These are phyloP conservation scores for Cheilinus undulatus DNA, from an alignment of 2,113 vertebrate species.

Conservation along the genomic window DNA sequence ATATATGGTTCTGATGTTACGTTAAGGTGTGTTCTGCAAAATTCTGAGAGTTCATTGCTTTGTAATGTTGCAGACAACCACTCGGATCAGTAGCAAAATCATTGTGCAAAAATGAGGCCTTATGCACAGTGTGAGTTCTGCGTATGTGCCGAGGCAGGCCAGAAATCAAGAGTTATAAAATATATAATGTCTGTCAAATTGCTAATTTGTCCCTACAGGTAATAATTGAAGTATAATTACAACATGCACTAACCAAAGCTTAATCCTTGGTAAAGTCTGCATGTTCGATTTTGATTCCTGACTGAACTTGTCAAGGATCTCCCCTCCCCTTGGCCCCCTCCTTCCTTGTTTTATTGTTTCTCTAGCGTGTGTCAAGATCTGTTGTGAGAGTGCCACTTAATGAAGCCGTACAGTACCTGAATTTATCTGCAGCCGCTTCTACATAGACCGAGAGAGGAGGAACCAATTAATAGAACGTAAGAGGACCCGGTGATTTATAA, in stretches of 20 bases:
- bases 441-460: slow-evolving; percentile 85
- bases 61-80: too few species aligned
- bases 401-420: slow-evolving; percentile 93
- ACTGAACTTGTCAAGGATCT: slow-evolving; percentile 30
- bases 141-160: too few species aligned
- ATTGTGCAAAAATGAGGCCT: too few species aligned
- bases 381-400: slow-evolving; percentile 85
- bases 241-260: not conserved
- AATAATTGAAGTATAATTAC: slow-evolving; percentile 4
- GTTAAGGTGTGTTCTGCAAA: too few species aligned
- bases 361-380: slow-evolving; percentile 79
- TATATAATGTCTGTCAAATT: slow-evolving; percentile 9
- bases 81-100: too few species aligned
- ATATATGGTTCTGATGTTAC: too few species aligned
- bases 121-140: too few species aligned
- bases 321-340: not conserved
- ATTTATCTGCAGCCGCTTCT: slow-evolving; percentile 87
- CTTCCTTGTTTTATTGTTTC: slow-evolving; percentile 68
- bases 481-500: slow-evolving; percentile 97
- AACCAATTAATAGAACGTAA: slow-evolving; percentile 97
- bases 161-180: slow-evolving; percentile 2
- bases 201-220: slow-evolving; percentile 1
- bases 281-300: not conserved
- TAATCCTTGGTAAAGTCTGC: not conserved
- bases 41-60: too few species aligned